A percentile compares a stretch with the other conserved stretches of the same genome.
phyloP scores from a whole-genome alignment of 37 sponge, comb jelly and placozoan genomes.

The Ianthella basta region DNA sequence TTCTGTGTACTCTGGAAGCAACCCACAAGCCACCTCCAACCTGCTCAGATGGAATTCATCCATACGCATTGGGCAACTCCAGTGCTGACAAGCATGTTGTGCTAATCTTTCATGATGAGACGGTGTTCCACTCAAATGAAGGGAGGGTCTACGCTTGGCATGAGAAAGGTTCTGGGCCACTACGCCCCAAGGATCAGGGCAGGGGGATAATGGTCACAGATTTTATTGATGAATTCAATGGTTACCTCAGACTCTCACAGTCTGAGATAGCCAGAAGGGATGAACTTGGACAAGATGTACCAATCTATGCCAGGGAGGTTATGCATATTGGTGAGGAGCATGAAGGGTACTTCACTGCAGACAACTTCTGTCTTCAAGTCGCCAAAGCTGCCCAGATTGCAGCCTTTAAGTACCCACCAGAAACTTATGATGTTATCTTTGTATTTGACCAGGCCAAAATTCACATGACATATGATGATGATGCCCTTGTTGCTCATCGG shows the following conservation, averaged over 20 bases:
- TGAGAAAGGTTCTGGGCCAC: slow-evolving; percentile 25
- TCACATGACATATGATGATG: slow-evolving; percentile 27
- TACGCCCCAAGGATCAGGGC: slow-evolving; percentile 31
- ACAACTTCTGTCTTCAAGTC: slow-evolving; percentile 26
- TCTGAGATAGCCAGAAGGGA: not conserved
- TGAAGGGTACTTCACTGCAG: slow-evolving; percentile 27
- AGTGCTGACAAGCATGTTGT: slow-evolving; percentile 4
- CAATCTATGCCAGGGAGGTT: not conserved
- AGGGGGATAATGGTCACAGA: slow-evolving; percentile 44
- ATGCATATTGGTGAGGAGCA: slow-evolving; percentile 16
- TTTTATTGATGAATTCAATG: slow-evolving; percentile 45
- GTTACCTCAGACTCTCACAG: slow-evolving; percentile 16
- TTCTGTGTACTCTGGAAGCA: not conserved
- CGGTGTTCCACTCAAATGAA: slow-evolving; percentile 39
- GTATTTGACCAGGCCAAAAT: slow-evolving; percentile 38
- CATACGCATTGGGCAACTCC: not conserved
- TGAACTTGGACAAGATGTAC: not conserved
- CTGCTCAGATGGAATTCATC: not conserved
- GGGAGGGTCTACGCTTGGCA: slow-evolving; percentile 19
- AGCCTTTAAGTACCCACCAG: slow-evolving; percentile 34
- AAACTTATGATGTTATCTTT: not conserved
- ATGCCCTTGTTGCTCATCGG: slow-evolving; percentile 22
- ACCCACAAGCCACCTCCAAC: slow-evolving; percentile 12
- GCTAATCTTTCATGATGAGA: slow-evolving; percentile 49
- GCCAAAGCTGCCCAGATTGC: slow-evolving; percentile 25